Evolutionary conservation across 2,888 invertebrate species (phyloP).

Genomic region (Drosophila anomalipes): DNA sequence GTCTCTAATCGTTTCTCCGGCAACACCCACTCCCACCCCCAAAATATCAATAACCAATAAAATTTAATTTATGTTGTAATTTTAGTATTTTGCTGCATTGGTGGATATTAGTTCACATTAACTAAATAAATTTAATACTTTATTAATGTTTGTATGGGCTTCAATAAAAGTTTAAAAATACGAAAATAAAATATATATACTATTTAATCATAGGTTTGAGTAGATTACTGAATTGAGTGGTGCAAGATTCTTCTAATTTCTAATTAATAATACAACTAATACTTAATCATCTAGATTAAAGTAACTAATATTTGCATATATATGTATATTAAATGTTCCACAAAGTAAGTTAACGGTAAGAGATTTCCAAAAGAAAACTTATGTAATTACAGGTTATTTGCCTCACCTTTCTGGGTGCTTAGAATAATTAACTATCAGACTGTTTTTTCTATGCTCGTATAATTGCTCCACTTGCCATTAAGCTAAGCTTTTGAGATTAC

Average conservation of each 20-base stretch:
- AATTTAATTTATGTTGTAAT: too few species aligned
- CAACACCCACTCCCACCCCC: too few species aligned
- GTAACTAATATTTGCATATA: neutral
- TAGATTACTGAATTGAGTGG: neutral
- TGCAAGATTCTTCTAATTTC: neutral
- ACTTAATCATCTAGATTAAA: neutral
- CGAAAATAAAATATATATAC: neutral
- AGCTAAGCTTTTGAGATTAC: constrained; percentile 14
- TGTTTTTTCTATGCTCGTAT: neutral
- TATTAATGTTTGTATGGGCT: too few species aligned
- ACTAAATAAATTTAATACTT: neutral
- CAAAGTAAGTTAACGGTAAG: neutral
- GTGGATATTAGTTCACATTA: neutral
- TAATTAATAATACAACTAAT: neutral
- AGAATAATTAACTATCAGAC: neutral
- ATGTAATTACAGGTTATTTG: neutral
- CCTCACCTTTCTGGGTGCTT: neutral
- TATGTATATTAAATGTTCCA: neutral
- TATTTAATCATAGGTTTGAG: neutral
- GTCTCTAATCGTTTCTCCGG: too few species aligned
- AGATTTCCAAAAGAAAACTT: neutral
- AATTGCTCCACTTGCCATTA: constrained; percentile 1
- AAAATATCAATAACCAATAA: too few species aligned
- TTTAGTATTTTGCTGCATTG: too few species aligned
- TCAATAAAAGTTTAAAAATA: too few species aligned